Percentiles rank a stretch among this genome's conserved stretches.
Evolutionary conservation across 2,888 invertebrate genomes (phyloP).

Genomic region (Pristionchus arcanus): DNA sequence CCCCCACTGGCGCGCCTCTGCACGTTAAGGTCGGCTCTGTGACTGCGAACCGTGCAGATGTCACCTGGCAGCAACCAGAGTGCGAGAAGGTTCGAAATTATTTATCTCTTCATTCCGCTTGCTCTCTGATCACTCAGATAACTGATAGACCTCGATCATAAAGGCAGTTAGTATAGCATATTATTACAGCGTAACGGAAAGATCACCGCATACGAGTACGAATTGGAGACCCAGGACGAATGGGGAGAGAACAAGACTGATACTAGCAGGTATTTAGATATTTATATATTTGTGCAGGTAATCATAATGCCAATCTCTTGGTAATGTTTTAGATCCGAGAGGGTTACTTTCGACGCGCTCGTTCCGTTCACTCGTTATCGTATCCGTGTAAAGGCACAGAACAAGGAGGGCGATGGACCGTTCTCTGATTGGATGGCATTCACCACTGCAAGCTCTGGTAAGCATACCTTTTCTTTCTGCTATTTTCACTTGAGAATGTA

Average conservation of each 20-base stretch:
- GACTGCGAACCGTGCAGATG: slow-evolving; percentile 72
- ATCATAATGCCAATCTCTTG: background rate
- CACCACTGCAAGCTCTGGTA: slow-evolving; percentile 65
- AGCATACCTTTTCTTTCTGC: background rate
- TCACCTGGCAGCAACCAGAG: slow-evolving; percentile 78
- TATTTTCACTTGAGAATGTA: background rate
- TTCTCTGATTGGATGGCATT: slow-evolving; percentile 76
- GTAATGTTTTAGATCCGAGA: slow-evolving; percentile 60
- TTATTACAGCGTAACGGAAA: slow-evolving; percentile 74
- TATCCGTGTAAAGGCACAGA: slow-evolving; percentile 77
- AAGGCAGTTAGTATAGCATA: background rate
- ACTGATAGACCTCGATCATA: background rate
- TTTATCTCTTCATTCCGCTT: background rate
- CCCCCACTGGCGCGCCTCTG: slow-evolving; percentile 75
- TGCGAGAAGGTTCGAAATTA: slow-evolving; percentile 69
- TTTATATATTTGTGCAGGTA: background rate
- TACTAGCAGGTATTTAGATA: slow-evolving; percentile 45
- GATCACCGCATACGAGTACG: slow-evolving; percentile 78
- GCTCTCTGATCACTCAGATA: too few relatives aligned
- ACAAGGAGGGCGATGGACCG: slow-evolving; percentile 77
- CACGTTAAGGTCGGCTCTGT: slow-evolving; percentile 73
- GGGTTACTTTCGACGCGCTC: slow-evolving; percentile 75
- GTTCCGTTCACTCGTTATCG: slow-evolving; percentile 78
- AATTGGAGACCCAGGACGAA: slow-evolving; percentile 72
- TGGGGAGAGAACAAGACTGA: slow-evolving; percentile 76